Conservation (phyloP, 1,140 invertebrate genomes). For the Rhizoglyphus robini region DNA sequence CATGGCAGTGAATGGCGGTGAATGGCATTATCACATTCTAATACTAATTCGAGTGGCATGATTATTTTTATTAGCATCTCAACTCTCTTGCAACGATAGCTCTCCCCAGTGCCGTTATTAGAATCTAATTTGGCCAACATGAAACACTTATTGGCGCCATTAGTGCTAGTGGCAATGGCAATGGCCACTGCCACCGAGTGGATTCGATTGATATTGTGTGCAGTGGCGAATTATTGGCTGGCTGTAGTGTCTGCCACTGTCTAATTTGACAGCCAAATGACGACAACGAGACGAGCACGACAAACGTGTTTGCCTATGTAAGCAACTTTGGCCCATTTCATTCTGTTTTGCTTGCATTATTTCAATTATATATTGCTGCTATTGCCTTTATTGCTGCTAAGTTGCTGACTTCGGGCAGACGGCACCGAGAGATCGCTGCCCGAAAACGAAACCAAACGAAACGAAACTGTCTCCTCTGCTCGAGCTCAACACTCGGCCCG, state of each 20-base stretch:
- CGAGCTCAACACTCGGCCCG: background rate
- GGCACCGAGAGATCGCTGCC: background rate
- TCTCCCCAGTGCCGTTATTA: too few species aligned
- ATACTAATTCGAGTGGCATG: too few species aligned
- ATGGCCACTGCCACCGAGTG: too few species aligned
- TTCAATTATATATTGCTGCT: slow-evolving; percentile 2
- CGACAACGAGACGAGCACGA: background rate
- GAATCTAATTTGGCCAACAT: too few species aligned
- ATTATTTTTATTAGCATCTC: too few species aligned
- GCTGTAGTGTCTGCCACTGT: background rate
- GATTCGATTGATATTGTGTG: too few species aligned
- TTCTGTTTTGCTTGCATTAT: background rate
- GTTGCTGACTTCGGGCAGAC: background rate
- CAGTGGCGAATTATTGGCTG: too few species aligned
- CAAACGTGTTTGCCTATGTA: slow-evolving; percentile 1
- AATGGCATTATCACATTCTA: background rate
- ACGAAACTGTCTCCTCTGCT: background rate
- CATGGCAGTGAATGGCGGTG: too few species aligned
- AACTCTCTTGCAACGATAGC: too few species aligned
- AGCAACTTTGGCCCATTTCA: slow-evolving; percentile 7
- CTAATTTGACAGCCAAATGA: slow-evolving; percentile 10
- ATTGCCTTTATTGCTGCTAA: background rate
- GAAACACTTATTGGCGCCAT: too few species aligned
- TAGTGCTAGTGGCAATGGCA: too few species aligned
- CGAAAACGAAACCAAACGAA: background rate